Base-by-base conservation (phyloP, 2,888 invertebrate species). In the Volucella zonaria region DNA sequence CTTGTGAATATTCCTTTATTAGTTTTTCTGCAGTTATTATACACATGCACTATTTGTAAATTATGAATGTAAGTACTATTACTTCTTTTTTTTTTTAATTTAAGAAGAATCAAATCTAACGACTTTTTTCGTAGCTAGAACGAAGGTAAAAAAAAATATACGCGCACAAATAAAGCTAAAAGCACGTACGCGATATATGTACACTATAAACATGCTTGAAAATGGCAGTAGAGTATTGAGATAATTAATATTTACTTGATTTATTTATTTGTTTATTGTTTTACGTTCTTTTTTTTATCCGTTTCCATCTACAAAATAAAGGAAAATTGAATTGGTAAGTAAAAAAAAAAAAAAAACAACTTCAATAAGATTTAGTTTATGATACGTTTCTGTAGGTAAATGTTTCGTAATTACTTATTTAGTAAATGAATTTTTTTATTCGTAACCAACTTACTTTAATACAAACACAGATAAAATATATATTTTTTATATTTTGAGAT, bases 221-320 rank as follows among this genome's bases (percentile, higher is more conserved):
- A 76, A 76, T 76, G 76, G 76, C 76, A 76, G 66, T 66, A 54
- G 61, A 56, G 59, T 59, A 59, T 61, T 76, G 61, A 68, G 61
- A 76, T 68, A 52, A 45, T 51, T 43, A 38, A 38, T 14, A 31
- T 47, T 38, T 3, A 40, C 18, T 8, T 23, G 9, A 18, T 42
- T 42, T 11, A 12, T 23, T 38, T n/a, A 14, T 52, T 54, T 11
- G 12, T 45, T 43, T 8, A 74, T 54, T 43, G 8, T 40, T 70
- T 43, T 67, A 31, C 42, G 23, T 15, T 8, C 23, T 45, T 23
- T n/a, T 15, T 47, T 51, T 74, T 42, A 45, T 49, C 49, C 14
- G 64, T 3, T 9, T 47, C 12, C 38, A 51, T 51, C 75, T 75
- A 15, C 0, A 67, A 73, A 43, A 15, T 51, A 45, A 52, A 52